Evolutionary conservation across 2,113 vertebrate genomes (phyloP), one percentile per base, ranked within the genome.

Genomic region (Engraulis encrasicolus): DNA sequence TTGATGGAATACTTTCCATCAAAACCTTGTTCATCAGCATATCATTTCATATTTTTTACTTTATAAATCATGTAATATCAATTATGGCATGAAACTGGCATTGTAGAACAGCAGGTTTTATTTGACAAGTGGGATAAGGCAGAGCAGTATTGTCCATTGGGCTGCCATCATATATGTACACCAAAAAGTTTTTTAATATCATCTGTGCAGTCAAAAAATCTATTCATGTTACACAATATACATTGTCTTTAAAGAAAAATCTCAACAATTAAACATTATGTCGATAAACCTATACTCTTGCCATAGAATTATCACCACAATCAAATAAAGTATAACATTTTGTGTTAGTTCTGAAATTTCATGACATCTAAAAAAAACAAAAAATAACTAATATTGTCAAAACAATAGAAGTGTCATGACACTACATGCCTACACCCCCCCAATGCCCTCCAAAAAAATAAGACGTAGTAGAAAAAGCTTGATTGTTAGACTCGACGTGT

Each of bases 121-220:
- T 80, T n/a, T 81, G 79, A 80, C 50, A 84, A 84, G 82, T 85
- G 78, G 84, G 71, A 83, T 84, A 85, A 86, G 86, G 83, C 90
- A 85, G 78, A 84, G 78, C 84, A 88, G 83, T 78, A 85, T 36
- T 84, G 77, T 80, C 85, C 85, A 82, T 81, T 71, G 40, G 85
- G 85, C 88, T 88, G 81, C 81, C 84, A 89, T 38, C n/a, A 88
- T 82, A 84, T 38, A 87, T 81, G 84, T 85, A 89, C 83, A 79
- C 84, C 82, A 83, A 82, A 89, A 74, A 27, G 84, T 86, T 80
- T 84, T 89, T 90, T 91, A 87, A 82, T 90, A 86, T 86, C 82
- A 88, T 86, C 80, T 86, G 80, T 86, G 87, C 87, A 88, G 78
- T 80, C 48, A 77, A 78, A 86, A 82, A 85, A 50, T 37, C 20